Percentiles rank a stretch among this genome's conserved stretches.
Evolutionary conservation across 2,797 vertebrate species (phyloP).

Genomic region (Vultur gryphus): DNA sequence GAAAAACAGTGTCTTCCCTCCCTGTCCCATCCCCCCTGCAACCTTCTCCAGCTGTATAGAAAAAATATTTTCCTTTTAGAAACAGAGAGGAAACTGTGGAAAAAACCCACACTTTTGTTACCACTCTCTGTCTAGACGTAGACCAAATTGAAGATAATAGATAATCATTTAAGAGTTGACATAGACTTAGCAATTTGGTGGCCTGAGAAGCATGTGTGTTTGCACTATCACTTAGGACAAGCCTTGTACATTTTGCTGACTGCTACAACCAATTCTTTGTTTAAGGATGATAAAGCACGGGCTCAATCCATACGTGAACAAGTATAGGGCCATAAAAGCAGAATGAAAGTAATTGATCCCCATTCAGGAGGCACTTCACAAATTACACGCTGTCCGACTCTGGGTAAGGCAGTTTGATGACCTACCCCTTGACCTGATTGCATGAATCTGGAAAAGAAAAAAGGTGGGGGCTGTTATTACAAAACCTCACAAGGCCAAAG

Average conservation of each 20-base stretch:
- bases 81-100: constrained; percentile 10
- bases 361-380: neutral
- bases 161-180: constrained; percentile 25
- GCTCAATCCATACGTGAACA: neutral
- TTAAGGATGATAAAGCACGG: constrained; percentile 24
- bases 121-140: constrained; percentile 24
- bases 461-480: neutral
- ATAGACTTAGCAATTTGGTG: constrained; percentile 6
- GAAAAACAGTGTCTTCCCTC: neutral
- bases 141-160: constrained; percentile 49
- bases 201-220: neutral
- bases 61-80: neutral
- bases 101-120: neutral
- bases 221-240: constrained; percentile 7
- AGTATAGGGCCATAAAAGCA: neutral
- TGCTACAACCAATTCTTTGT: neutral
- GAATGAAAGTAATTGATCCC: neutral
- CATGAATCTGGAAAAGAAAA: neutral
- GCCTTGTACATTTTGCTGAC: constrained; percentile 30
- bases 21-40: neutral
- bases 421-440: neutral
- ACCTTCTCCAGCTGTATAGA: neutral
- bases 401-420: neutral
- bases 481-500: neutral
- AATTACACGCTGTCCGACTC: neutral